Percentiles rank a stretch among this genome's conserved stretches.
Evolutionary conservation across 2,888 invertebrate species (phyloP).

Genomic region (Sicus ferrugineus): DNA sequence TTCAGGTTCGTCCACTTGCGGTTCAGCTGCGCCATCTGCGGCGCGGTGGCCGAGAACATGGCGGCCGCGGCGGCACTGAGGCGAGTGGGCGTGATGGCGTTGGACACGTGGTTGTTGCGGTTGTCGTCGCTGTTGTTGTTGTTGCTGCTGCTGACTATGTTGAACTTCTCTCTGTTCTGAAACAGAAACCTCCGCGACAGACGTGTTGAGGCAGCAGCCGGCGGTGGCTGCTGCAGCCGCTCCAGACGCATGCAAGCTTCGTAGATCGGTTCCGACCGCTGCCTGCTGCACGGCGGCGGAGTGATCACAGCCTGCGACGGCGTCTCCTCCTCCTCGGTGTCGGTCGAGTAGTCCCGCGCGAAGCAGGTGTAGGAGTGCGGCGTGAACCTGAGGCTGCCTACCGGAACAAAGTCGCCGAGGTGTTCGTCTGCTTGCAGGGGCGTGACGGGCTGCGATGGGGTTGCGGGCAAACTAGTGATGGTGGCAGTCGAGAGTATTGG

Average conservation of each 20-base stretch:
- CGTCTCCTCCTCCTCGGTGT: conserved; percentile 48
- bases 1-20: conserved; percentile 63
- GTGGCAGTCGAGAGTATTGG: conserved; percentile 27
- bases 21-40: conserved; percentile 61
- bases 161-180: conserved; percentile 57
- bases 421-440: conserved; percentile 51
- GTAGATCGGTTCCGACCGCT: conserved; percentile 9
- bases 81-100: conserved; percentile 57
- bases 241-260: conserved; percentile 20
- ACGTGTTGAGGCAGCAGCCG: conserved; percentile 39
- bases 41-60: conserved; percentile 60
- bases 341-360: too few relatives aligned
- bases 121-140: conserved; percentile 38
- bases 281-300: conserved; percentile 53
- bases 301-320: conserved; percentile 61
- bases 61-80: conserved; percentile 56
- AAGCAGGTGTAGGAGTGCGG: conserved; percentile 37
- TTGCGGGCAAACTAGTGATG: conserved; percentile 21
- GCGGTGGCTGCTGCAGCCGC: conserved; percentile 31
- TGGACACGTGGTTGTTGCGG: conserved; percentile 43
- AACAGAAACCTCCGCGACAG: conserved; percentile 56
- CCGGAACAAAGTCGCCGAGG: too few relatives aligned
- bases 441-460: conserved; percentile 47
- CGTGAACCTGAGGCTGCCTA: conserved; percentile 45
- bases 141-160: conserved; percentile 53